A percentile compares a stretch with the other conserved stretches of the same genome.
These are phyloP conservation scores for Yponomeuta sedellus DNA, from an alignment of 2,888 invertebrate genomes.

Conservation along the genomic window DNA sequence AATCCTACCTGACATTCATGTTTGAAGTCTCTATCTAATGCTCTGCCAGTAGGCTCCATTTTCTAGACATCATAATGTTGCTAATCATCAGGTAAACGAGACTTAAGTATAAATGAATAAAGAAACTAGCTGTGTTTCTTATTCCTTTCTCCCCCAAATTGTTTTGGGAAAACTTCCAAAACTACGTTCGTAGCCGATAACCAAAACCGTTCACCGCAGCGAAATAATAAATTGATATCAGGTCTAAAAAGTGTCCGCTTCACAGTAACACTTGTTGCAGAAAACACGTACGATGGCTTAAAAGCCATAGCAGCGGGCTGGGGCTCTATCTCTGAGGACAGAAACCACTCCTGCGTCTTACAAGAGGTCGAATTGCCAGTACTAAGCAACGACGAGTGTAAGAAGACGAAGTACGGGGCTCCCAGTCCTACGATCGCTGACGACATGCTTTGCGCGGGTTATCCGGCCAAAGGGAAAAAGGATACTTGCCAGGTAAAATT, in stretches of 20 bases:
- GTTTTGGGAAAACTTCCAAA: no score
- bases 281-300: conserved; percentile 73
- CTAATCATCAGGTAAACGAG: no score
- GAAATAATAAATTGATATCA: no score
- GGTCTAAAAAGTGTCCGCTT: no score
- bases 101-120: no score
- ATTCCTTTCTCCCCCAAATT: no score
- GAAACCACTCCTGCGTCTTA: conserved; percentile 87
- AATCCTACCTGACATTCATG: conserved; percentile 17
- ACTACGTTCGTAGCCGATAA: no score
- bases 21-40: no score
- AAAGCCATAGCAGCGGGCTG: conserved; percentile 88
- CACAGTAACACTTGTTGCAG: conserved; percentile 36
- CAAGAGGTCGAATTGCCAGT: conserved; percentile 87
- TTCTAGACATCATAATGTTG: no score
- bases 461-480: conserved; percentile 80
- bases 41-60: no score
- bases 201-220: no score
- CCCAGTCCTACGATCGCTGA: conserved; percentile 84
- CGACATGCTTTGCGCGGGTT: conserved; percentile 92
- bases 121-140: no score
- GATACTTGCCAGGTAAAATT: conserved; percentile 87
- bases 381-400: conserved; percentile 81
- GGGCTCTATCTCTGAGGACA: conserved; percentile 90
- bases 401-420: conserved; percentile 84